Conservation (phyloP, 1,140 invertebrate species). For the Trypoxylus dichotomus region DNA sequence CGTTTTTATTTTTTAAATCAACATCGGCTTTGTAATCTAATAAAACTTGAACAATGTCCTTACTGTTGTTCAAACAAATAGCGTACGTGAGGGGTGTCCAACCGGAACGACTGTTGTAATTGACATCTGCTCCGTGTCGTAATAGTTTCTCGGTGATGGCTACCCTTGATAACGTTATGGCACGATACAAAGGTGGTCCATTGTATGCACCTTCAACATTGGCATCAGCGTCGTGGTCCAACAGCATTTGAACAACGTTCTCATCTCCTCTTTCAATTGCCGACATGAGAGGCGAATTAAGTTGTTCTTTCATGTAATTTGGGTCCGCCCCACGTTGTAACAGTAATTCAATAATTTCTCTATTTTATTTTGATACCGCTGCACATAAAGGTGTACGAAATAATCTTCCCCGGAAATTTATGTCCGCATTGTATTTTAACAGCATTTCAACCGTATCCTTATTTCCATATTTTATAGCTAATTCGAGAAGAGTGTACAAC, state of each 20-base stretch:
- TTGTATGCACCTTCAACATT: background rate
- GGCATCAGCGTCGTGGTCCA: background rate
- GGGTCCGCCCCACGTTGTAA: background rate
- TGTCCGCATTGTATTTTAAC: background rate
- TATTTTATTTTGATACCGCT: background rate
- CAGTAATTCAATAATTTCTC: background rate
- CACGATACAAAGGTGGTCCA: background rate
- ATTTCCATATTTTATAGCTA: background rate
- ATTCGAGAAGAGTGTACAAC: background rate
- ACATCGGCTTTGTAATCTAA: background rate
- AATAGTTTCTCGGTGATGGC: background rate
- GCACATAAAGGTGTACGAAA: background rate
- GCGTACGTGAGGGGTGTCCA: background rate
- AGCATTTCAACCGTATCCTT: background rate
- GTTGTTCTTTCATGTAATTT: background rate
- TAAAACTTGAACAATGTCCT: background rate
- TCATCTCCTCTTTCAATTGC: background rate
- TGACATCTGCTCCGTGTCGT: background rate
- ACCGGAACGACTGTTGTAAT: background rate
- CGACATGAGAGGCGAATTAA: too few relatives aligned
- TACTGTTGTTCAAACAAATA: background rate
- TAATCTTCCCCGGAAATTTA: background rate
- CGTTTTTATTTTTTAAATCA: background rate
- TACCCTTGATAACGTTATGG: background rate
- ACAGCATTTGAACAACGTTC: background rate